phyloP scores from a whole-genome alignment of 2,888 invertebrate genomes.

The Drosophila lutescens region DNA sequence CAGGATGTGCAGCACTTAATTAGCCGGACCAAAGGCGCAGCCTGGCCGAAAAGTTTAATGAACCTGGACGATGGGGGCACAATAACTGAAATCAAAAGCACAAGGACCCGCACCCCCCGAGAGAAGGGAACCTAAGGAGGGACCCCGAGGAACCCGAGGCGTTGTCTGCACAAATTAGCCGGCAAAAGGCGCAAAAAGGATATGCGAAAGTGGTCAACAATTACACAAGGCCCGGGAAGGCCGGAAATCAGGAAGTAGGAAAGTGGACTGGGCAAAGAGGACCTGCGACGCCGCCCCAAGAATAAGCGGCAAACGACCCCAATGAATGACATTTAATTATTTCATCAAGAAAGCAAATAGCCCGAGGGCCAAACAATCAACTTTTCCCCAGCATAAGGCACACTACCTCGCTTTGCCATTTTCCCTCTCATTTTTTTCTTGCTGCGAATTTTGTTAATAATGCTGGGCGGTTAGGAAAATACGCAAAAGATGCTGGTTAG shows the following conservation, averaged over 20 bases:
- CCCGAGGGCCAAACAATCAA: constrained; percentile 74
- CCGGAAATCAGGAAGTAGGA: constrained; percentile 10
- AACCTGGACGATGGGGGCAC: constrained; percentile 27
- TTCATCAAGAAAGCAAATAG: constrained; percentile 79
- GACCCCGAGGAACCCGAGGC: constrained; percentile 48
- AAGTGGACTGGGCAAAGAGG: constrained; percentile 8
- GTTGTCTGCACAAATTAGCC: constrained; percentile 72
- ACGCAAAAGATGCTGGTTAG: constrained; percentile 25
- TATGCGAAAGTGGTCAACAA: constrained; percentile 76
- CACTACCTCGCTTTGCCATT: constrained; percentile 41
- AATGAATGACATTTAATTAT: constrained; percentile 80
- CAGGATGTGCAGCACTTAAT: constrained; percentile 65
- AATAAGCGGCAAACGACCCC: constrained; percentile 57
- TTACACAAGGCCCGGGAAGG: constrained; percentile 40
- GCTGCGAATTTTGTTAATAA: constrained; percentile 15
- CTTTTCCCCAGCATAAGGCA: constrained; percentile 63
- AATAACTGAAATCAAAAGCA: constrained; percentile 57
- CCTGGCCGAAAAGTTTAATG: constrained; percentile 44
- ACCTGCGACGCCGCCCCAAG: constrained; percentile 7
- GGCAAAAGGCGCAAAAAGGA: constrained; percentile 60
- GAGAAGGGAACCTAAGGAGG: constrained; percentile 1
- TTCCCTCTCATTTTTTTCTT: background rate
- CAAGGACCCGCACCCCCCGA: constrained; percentile 17
- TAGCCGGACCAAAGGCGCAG: constrained; percentile 48
- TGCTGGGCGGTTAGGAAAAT: constrained; percentile 7